A percentile compares a stretch with the other conserved stretches of the same genome.
Conservation (phyloP, 2,888 invertebrate genomes). For the Trachelus iudaicus region DNA sequence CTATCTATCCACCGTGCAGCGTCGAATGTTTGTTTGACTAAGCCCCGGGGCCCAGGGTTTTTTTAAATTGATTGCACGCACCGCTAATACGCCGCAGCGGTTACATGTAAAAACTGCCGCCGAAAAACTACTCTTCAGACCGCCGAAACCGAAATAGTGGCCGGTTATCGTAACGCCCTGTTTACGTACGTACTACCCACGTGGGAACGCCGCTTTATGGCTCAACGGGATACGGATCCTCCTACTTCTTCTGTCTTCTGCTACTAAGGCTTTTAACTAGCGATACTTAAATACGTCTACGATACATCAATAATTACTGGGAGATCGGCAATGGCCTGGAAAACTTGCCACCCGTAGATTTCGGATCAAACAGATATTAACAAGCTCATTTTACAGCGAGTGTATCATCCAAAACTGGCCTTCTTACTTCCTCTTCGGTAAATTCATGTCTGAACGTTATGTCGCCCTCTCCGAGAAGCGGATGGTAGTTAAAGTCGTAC, state of each 20-base stretch:
- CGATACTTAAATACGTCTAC: not conserved
- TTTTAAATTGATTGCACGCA: slow-evolving; percentile 41
- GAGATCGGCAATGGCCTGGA: not conserved
- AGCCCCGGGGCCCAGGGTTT: slow-evolving; percentile 26
- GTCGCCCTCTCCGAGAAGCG: slow-evolving; percentile 6
- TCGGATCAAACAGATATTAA: not conserved
- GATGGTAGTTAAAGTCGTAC: slow-evolving; percentile 19
- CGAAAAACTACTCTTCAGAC: slow-evolving; percentile 5
- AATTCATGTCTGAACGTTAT: not conserved
- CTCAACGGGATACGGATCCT: not conserved
- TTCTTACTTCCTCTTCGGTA: not conserved
- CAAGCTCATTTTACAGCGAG: not conserved
- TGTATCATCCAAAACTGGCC: not conserved
- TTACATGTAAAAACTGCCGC: slow-evolving; percentile 31
- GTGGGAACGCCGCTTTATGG: slow-evolving; percentile 2
- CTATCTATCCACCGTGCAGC: slow-evolving; percentile 4
- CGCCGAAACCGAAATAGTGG: slow-evolving; percentile 6
- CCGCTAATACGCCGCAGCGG: slow-evolving; percentile 46
- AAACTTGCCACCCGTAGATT: not conserved
- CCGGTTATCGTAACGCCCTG: slow-evolving; percentile 4
- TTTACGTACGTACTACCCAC: slow-evolving; percentile 5
- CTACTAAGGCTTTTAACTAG: not conserved
- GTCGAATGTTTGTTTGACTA: slow-evolving; percentile 36
- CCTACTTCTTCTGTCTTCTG: not conserved
- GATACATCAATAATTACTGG: not conserved